phyloP scores from a whole-genome alignment of 2,888 invertebrate species.

The Prostheceraeus crozeri region DNA sequence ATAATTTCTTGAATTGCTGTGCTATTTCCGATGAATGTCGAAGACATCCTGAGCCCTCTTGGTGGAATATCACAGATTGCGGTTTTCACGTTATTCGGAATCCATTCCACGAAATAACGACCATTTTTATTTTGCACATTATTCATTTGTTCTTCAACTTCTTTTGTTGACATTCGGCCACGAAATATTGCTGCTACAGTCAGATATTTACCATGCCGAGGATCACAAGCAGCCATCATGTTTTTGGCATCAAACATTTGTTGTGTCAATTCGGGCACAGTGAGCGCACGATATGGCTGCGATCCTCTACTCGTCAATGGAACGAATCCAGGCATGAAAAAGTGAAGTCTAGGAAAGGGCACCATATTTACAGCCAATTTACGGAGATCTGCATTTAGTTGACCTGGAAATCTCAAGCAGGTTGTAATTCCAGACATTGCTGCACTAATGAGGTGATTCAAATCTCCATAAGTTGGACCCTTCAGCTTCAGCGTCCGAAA shows the following conservation, averaged over 20 bases:
- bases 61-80: slow-evolving; percentile 83
- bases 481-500: slow-evolving; percentile 36
- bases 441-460: slow-evolving; percentile 37
- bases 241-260: slow-evolving; percentile 39
- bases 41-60: slow-evolving; percentile 75
- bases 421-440: slow-evolving; percentile 39
- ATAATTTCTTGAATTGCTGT: slow-evolving; percentile 43
- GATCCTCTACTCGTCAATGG: slow-evolving; percentile 32
- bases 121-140: slow-evolving; percentile 86
- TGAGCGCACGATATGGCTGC: slow-evolving; percentile 32
- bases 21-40: slow-evolving; percentile 67
- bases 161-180: slow-evolving; percentile 36
- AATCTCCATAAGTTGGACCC: slow-evolving; percentile 37
- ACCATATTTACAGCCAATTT: slow-evolving; percentile 39
- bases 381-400: slow-evolving; percentile 39
- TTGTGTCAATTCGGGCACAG: slow-evolving; percentile 37
- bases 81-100: slow-evolving; percentile 77
- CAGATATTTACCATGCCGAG: slow-evolving; percentile 35
- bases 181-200: slow-evolving; percentile 37
- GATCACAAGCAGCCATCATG: slow-evolving; percentile 39
- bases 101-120: slow-evolving; percentile 73
- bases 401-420: slow-evolving; percentile 36
- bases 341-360: slow-evolving; percentile 38
- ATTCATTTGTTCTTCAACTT: slow-evolving; percentile 69
- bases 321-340: slow-evolving; percentile 39